Percentiles rank a stretch among this genome's conserved stretches.
Evolutionary conservation across 2,888 invertebrate species (phyloP).

Genomic region (Machimus rusticus): DNA sequence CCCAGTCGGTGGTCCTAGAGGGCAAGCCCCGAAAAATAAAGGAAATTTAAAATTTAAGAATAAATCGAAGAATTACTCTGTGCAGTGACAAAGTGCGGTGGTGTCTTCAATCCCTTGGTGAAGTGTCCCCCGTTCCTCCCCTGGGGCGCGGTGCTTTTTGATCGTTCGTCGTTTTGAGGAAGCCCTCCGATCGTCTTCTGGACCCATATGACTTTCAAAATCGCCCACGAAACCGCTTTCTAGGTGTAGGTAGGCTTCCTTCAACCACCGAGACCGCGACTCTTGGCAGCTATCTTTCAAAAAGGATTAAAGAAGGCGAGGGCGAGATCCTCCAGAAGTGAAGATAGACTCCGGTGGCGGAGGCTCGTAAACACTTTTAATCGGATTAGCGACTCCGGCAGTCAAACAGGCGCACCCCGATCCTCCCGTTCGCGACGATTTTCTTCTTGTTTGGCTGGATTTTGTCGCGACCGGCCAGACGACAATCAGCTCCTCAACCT

Average conservation of each 20-base stretch:
- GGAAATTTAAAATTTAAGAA: not conserved
- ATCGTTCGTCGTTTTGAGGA: not conserved
- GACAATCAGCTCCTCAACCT: not conserved
- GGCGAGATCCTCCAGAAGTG: not conserved
- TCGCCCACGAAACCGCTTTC: not conserved
- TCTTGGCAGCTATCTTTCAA: not conserved
- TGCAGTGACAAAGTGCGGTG: not conserved
- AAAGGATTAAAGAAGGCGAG: not conserved
- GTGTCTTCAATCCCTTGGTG: not conserved
- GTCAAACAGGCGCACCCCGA: not conserved
- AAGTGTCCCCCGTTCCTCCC: not conserved
- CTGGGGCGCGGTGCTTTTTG: not conserved
- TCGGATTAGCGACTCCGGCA: not conserved
- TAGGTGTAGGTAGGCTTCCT: not conserved
- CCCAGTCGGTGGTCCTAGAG: not conserved
- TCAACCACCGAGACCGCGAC: not conserved
- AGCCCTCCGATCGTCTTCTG: not conserved
- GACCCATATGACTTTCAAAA: not conserved
- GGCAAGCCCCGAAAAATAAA: not conserved
- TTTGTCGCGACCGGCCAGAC: not conserved
- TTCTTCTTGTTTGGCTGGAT: not conserved
- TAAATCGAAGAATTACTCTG: not conserved
- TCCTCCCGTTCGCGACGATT: not conserved
- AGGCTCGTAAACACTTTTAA: slow-evolving; percentile 3
- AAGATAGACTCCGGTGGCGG: not conserved